Conservation (phyloP, 2,888 invertebrate species). For the Exocentrus adspersus region DNA sequence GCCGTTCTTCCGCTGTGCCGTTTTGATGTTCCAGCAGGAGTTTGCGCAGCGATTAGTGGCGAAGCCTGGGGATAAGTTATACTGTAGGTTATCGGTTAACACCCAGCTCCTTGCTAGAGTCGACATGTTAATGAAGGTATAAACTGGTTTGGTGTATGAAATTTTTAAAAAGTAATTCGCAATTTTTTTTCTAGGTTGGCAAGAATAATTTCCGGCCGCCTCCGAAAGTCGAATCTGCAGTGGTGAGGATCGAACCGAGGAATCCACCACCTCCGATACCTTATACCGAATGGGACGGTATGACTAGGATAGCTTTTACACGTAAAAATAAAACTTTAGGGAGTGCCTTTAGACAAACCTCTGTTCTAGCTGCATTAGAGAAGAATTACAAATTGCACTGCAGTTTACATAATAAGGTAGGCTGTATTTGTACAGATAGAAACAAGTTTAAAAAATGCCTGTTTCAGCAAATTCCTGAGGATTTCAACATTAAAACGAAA, state of each 20-base stretch:
- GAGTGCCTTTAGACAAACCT: conserved; percentile 87
- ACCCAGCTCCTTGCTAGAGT: conserved; percentile 95
- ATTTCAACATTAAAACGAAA: conserved; percentile 85
- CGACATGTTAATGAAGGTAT: conserved; percentile 95
- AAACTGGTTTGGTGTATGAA: too few relatives aligned
- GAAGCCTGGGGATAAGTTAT: conserved; percentile 96
- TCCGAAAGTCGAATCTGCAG: conserved; percentile 98
- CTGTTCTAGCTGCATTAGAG: conserved; percentile 84
- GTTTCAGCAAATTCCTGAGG: conserved; percentile 76
- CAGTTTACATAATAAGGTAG: conserved; percentile 84
- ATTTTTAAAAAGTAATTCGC: neutral
- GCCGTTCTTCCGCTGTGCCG: conserved; percentile 89
- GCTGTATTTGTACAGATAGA: too few relatives aligned
- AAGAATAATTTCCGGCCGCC: conserved; percentile 99
- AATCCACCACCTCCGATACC: conserved; percentile 97
- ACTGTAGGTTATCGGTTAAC: conserved; percentile 95
- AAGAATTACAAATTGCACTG: conserved; percentile 92
- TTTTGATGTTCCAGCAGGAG: conserved; percentile 98
- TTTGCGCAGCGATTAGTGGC: conserved; percentile 97
- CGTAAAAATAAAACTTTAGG: conserved; percentile 97
- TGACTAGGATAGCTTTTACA: conserved; percentile 93
- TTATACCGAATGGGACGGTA: conserved; percentile 98
- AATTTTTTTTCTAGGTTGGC: conserved; percentile 75
- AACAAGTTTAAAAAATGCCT: too few relatives aligned
- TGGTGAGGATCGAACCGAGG: conserved; percentile 95